phyloP scores from a whole-genome alignment of 2,113 vertebrate genomes.

The Corythornis madagascariensis region DNA sequence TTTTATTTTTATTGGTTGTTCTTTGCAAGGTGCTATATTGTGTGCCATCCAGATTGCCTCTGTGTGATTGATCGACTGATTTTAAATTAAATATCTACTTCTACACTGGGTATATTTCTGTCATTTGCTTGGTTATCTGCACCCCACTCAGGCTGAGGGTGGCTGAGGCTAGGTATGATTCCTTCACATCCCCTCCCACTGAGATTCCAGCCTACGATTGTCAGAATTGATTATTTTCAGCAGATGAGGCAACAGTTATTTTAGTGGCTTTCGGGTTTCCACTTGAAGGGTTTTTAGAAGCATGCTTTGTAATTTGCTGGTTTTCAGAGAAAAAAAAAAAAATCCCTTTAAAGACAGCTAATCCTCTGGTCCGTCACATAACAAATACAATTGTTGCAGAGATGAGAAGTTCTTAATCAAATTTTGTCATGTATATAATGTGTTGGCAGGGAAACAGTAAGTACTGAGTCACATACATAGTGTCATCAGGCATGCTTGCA shows the following conservation, averaged over 20 bases:
- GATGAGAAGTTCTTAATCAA: conserved; percentile 23
- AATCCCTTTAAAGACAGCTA: not conserved
- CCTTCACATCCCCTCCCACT: conserved; percentile 21
- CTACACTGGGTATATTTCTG: not conserved
- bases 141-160: not conserved
- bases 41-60: not conserved
- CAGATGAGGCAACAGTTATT: conserved; percentile 48
- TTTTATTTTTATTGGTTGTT: not conserved
- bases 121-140: not conserved
- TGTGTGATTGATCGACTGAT: not conserved
- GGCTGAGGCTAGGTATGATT: not conserved
- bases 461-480: not conserved
- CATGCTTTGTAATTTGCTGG: conserved; percentile 24
- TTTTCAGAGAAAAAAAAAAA: not conserved
- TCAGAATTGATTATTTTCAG: conserved; percentile 61
- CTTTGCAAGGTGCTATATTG: not conserved
- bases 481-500: not conserved
- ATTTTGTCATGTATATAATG: conserved; percentile 8
- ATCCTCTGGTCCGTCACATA: not conserved
- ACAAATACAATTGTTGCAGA: not conserved
- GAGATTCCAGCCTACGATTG: conserved; percentile 6
- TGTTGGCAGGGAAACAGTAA: not conserved
- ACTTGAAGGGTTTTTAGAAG: conserved; percentile 46
- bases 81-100: not conserved
- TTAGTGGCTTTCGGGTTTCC: conserved; percentile 44